These are phyloP conservation scores for Chorisops tibialis DNA, from an alignment of 2,888 invertebrate species.

Conservation along the genomic window DNA sequence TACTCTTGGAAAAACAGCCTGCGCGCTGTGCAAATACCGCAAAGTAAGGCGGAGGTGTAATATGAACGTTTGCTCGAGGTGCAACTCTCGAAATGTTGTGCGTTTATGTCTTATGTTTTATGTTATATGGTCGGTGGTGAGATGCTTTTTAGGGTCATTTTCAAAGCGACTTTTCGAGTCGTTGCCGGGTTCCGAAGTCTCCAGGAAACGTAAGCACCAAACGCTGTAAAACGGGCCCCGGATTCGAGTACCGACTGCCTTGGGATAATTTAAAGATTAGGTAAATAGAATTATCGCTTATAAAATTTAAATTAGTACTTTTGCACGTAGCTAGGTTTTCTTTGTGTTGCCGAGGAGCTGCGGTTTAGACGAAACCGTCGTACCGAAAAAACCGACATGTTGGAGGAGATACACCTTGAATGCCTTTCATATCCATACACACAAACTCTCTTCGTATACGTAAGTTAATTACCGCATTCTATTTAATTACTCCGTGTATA, in stretches of 20 bases:
- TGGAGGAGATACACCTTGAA: not conserved
- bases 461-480: conserved; percentile 1
- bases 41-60: not conserved
- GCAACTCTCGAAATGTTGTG: not conserved
- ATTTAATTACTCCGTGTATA: conserved; percentile 27
- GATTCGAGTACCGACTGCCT: not conserved
- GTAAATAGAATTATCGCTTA: conserved; percentile 24
- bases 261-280: conserved; percentile 4
- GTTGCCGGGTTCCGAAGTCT: too few species aligned
- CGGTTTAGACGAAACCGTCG: not conserved
- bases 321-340: not conserved
- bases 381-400: conserved; percentile 10
- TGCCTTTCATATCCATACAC: not conserved
- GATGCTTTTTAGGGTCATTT: too few species aligned
- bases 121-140: too few species aligned
- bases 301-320: conserved; percentile 23
- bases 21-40: conserved; percentile 26
- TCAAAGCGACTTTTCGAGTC: too few species aligned
- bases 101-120: too few species aligned
- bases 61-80: not conserved
- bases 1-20: conserved; percentile 1
- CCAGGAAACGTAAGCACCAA: too few species aligned
- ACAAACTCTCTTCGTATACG: conserved; percentile 6
- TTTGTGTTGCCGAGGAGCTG: conserved; percentile 4
- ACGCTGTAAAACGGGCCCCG: too few species aligned